A percentile compares a stretch with the other conserved stretches of the same genome.
phyloP scores from a whole-genome alignment of 2,888 invertebrate genomes.

The Oligia latruncula region DNA sequence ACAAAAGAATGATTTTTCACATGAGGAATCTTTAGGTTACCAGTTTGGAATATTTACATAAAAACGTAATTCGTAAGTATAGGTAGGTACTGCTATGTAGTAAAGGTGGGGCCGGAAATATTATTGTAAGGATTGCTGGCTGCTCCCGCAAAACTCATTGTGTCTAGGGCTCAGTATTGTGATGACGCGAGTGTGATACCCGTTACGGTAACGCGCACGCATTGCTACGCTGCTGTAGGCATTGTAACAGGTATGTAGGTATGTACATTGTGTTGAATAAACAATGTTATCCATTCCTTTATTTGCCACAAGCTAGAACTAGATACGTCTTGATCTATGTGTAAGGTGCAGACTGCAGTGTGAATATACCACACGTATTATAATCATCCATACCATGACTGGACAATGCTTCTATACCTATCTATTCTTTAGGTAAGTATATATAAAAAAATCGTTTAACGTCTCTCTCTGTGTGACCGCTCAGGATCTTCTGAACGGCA shows the following conservation, averaged over 20 bases:
- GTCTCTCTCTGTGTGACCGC: neutral
- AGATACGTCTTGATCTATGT: conserved; percentile 47
- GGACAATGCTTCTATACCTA: neutral
- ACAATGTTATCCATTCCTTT: conserved; percentile 56
- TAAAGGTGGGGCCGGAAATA: conserved; percentile 77
- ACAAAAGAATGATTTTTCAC: neutral
- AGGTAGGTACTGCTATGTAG: conserved; percentile 18
- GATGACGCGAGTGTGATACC: conserved; percentile 72
- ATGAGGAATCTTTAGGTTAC: neutral
- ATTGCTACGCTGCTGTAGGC: conserved; percentile 45
- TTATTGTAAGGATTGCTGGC: conserved; percentile 72
- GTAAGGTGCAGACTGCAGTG: conserved; percentile 6
- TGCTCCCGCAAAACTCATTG: conserved; percentile 72
- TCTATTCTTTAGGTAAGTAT: neutral
- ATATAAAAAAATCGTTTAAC: neutral
- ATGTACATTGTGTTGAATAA: conserved; percentile 51
- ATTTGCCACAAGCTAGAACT: conserved; percentile 49
- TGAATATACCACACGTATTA: conserved; percentile 1
- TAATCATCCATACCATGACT: conserved; percentile 6
- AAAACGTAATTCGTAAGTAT: conserved; percentile 9
- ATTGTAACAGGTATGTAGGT: conserved; percentile 26
- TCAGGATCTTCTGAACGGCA: neutral
- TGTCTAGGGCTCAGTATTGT: conserved; percentile 72
- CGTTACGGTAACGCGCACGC: conserved; percentile 78
- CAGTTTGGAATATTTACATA: conserved; percentile 10